Evolutionary conservation across 1,140 invertebrate genomes (phyloP).

Genomic region (Ooceraea biroi): DNA sequence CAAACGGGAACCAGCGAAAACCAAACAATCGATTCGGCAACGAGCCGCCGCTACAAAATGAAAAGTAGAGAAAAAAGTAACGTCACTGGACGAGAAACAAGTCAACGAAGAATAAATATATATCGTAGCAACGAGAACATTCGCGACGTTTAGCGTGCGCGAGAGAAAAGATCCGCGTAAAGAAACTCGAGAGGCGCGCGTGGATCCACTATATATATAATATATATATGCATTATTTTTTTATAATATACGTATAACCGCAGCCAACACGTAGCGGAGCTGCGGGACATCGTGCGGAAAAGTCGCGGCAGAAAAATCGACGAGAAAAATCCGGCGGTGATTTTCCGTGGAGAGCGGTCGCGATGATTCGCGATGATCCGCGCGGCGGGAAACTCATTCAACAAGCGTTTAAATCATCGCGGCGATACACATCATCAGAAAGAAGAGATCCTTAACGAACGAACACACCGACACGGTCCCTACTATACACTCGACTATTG

Average conservation of each 20-base stretch:
- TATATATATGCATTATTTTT: neutral
- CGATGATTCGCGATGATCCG: constrained; percentile 24
- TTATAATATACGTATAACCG: neutral
- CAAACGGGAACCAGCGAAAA: constrained; percentile 1
- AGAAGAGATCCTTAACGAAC: constrained; percentile 25
- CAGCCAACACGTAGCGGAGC: neutral
- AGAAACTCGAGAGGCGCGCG: constrained; percentile 40
- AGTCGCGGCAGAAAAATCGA: constrained; percentile 36
- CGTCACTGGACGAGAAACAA: neutral
- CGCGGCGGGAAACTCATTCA: neutral
- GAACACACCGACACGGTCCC: constrained; percentile 66
- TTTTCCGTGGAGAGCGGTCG: constrained; percentile 14
- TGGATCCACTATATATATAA: constrained; percentile 25
- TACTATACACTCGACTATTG: constrained; percentile 80
- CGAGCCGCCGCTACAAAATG: neutral
- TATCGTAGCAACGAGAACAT: constrained; percentile 30
- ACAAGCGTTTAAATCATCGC: neutral
- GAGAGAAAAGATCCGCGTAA: neutral
- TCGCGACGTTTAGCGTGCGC: neutral
- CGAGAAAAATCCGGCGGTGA: constrained; percentile 23
- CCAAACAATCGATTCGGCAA: neutral
- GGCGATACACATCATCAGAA: constrained; percentile 3
- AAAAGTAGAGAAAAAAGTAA: neutral
- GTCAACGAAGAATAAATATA: constrained; percentile 24
- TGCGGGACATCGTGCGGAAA: constrained; percentile 7